phyloP scores from a whole-genome alignment of 2,113 vertebrate genomes.

The Corvus cornix region DNA sequence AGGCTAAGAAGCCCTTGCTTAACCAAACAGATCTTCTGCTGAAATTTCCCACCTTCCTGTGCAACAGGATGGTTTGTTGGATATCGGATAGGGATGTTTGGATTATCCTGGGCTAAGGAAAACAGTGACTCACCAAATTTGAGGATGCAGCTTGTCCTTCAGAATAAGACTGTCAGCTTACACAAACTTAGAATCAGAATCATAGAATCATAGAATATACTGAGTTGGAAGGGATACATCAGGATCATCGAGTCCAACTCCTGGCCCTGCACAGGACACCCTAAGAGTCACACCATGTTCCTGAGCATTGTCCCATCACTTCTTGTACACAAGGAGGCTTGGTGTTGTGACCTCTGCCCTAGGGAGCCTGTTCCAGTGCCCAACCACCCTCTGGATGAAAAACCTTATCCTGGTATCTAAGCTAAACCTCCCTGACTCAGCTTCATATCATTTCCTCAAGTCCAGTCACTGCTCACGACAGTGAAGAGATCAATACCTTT shows the following conservation, averaged over 20 bases:
- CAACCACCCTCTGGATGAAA: neutral
- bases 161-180: neutral
- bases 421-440: neutral
- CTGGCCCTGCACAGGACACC: neutral
- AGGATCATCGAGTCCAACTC: neutral
- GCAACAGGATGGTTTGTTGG: neutral
- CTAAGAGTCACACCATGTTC: neutral
- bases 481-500: neutral
- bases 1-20: neutral
- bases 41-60: neutral
- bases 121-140: neutral
- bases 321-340: neutral
- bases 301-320: neutral
- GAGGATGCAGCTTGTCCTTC: neutral
- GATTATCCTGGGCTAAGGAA: neutral
- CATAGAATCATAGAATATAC: neutral
- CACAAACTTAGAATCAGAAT: neutral
- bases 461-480: accelerated
- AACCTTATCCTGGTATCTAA: neutral
- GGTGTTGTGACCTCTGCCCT: neutral
- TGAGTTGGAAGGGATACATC: neutral
- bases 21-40: neutral
- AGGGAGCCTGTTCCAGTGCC: neutral
- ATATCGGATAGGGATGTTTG: neutral
- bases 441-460: neutral